Evolutionary conservation across 2,113 vertebrate genomes (phyloP), one percentile per base, ranked within the genome.

Genomic region (Centropristis striata): DNA sequence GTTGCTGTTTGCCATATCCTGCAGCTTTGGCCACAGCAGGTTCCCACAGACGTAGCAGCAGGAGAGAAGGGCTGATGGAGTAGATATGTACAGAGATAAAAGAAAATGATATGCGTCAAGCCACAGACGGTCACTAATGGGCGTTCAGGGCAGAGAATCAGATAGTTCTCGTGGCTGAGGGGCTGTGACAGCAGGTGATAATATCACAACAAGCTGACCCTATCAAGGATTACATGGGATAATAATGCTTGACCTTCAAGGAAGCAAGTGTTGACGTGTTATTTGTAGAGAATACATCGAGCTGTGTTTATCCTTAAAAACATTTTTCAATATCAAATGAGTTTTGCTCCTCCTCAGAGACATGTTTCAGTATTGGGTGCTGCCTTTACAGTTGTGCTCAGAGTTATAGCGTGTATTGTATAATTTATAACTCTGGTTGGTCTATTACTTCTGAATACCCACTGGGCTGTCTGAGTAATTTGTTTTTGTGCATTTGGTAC

Each of bases 111-210:
- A 83, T 67, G 87, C 36, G 41, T 77, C 75, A 70, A 55, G 83
- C 59, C 81, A 74, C 85, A 83, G 80, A 92, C 74, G 85, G 73
- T 65, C 75, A 41, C 78, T 90, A 88, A 93, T 93, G 87, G 82
- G 44, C 59, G 36, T 79, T 76, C 69, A 64, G 73, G 74, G 82
- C 73, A 51, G 60, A 73, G 90, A 81, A 91, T 88, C 87, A 66
- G 71, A 93, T 51, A 49, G 55, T 64, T 84, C 68, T 80, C 78
- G 64, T 81, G 81, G 71, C 63, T 90, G 87, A 78, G 84, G 65
- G 68, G 67, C 64, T 47, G 64, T 51, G 36, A 65, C 70, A 74
- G 73, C 20, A 27, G 72, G 58, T 47, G 79, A 87, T 88, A 42
- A 69, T 77, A 88, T 86, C 78, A n/a, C 69, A 58, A 57, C 57